A percentile compares a stretch with the other conserved stretches of the same genome.
Evolutionary conservation across 2,888 invertebrate species (phyloP).

Genomic region (Orchestes rusci): DNA sequence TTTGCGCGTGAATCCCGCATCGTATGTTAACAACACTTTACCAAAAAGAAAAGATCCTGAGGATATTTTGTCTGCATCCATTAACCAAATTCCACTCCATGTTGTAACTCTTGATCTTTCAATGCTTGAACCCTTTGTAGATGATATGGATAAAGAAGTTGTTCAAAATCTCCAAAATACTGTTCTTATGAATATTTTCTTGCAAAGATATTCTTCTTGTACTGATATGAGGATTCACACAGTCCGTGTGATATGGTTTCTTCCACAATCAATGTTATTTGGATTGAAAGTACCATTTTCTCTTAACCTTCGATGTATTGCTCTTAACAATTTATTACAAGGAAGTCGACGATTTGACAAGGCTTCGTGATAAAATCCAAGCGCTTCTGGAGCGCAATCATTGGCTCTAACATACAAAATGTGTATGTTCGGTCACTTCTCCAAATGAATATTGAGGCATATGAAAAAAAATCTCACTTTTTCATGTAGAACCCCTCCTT

Average conservation of each 20-base stretch:
- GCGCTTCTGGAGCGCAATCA: neutral
- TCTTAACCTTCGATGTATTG: neutral
- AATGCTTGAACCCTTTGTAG: neutral
- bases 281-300: neutral
- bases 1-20: neutral
- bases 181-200: neutral
- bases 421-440: neutral
- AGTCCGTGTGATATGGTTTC: no score
- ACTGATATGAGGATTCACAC: no score
- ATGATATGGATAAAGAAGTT: neutral
- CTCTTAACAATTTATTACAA: neutral
- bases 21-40: neutral
- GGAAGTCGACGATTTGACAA: neutral
- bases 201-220: neutral
- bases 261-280: neutral
- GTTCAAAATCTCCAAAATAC: neutral
- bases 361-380: neutral
- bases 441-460: neutral
- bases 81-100: neutral
- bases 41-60: neutral
- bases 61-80: neutral
- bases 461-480: constrained; percentile 21
- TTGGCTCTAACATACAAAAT: no score
- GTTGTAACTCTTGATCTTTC: neutral
- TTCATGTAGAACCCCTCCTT: constrained; percentile 11